Base-by-base conservation (phyloP, 2,888 invertebrate species). In the Metellina segmentata region DNA sequence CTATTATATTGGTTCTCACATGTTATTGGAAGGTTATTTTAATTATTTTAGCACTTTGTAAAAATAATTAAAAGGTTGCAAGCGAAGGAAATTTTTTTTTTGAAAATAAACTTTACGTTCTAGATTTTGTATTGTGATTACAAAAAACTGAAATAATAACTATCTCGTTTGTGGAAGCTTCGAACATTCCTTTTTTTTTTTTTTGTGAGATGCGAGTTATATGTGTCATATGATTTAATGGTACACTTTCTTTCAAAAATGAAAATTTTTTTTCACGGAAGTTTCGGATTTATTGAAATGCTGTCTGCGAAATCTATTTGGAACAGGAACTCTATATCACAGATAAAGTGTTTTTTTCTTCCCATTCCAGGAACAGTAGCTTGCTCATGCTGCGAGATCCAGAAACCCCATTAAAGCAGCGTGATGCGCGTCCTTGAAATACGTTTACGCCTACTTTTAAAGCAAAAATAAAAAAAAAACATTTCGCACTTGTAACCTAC, bases 321-420 rank as follows among this genome's bases (percentile, higher is more conserved):
- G 86, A 71, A 78, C 78, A 79, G 86, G 78, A 86, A 86, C 86
- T 86, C 48, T 78, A 78, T 78, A 78, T 86, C 86, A 78, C 34
- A 71, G 20, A 49, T 77, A 69, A 86, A 86, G 77, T 51, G 20
- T 75, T 85, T 83, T 34, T 34, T 77, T 77, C 49, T 77, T 77
- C 74, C 19, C 34, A 34, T 74, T 53, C 83, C 51, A n/a, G 85
- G 61, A 85, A 69, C 61, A 20, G 85, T 34, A 85, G 85, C 61
- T 16, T 53, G 49, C 85, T 77, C 85, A 48, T 78, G 78, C 77
- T 78, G 61, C 20, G 48, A 86, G 86, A 78, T 78, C 86, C 71
- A 86, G 78, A 86, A 86, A 86, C 86, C 78, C 78, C 86, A 79
- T 78, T 78, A 52, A 51, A 19, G 52, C 61, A 11, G 61, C 49